Evolutionary conservation across 2,797 vertebrate genomes (phyloP), one percentile per base, ranked within the genome.

Genomic region (Hippopotamyrus pictus): DNA sequence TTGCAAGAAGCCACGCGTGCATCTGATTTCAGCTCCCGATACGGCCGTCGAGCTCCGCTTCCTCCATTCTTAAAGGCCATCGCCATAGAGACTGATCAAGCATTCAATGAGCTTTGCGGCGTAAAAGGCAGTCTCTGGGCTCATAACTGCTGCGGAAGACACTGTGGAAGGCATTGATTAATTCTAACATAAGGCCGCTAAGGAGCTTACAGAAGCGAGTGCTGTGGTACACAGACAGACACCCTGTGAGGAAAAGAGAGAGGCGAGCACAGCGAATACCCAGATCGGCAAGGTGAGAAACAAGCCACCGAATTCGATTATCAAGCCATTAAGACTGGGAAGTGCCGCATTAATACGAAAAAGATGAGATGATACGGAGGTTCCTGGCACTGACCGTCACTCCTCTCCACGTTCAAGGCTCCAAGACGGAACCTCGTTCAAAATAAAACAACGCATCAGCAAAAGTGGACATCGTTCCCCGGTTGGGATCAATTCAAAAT

Each of bases 301-400:
- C 93, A 92, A 92, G 92, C 93, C 92, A 93, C 92, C 90, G 92
- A 53, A 94, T 95, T 95, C 95, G 93, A 95, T 95, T 95, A 95
- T 96, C 96, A 96, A 94, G 96, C 96, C 96, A 95, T 96, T 96
- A 96, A 94, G 96, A 96, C 96, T 95, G 96, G 95, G 96, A 96
- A 96, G 95, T 90, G 91, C 92, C 90, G 91, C 92, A 96, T 96
- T 96, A 95, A 93, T 92, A 94, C 94, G 92, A 92, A 89, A 62
- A 90, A 91, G 91, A 89, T 91, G 90, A 91, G 90, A 92, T 90
- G 87, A 69, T 22, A 76, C 8, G 86, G 88, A 87, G 76, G 88
- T 84, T 90, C 54, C 88, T 37, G 25, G 46, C 41, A 2, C 85
- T 4, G 11, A 59, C 46, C 46, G 50, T 59, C 22, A n/a, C 41